phyloP scores from a whole-genome alignment of 2,888 invertebrate genomes.

The Drosophila rellima region DNA sequence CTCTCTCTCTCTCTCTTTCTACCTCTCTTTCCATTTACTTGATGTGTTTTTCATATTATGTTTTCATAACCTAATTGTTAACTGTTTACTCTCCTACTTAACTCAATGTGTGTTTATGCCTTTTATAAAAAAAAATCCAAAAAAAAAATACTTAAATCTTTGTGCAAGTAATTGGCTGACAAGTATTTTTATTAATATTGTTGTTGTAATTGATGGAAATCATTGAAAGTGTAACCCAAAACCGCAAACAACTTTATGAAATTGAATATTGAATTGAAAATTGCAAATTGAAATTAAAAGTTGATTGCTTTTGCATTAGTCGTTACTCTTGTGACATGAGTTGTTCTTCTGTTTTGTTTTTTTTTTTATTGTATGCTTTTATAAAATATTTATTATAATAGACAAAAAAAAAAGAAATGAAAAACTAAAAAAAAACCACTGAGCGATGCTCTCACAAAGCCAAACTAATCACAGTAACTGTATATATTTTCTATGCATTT shows the following conservation, averaged over 20 bases:
- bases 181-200: conserved; percentile 57
- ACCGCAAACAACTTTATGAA: conserved; percentile 54
- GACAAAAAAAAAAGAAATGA: conserved; percentile 33
- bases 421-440: conserved; percentile 42
- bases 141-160: conserved; percentile 20
- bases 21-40: conserved; percentile 34
- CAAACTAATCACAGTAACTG: conserved; percentile 78
- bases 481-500: conserved; percentile 81
- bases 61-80: conserved; percentile 56
- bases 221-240: conserved; percentile 40
- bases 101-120: conserved; percentile 63
- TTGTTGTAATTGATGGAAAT: conserved; percentile 73
- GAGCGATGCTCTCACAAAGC: conserved; percentile 70
- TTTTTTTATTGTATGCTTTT: conserved; percentile 73
- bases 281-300: conserved; percentile 57
- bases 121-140: conserved; percentile 26
- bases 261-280: conserved; percentile 30
- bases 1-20: conserved; percentile 33
- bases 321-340: conserved; percentile 73
- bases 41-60: conserved; percentile 46
- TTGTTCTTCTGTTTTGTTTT: conserved; percentile 56
- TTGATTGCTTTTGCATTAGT: conserved; percentile 82
- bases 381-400: conserved; percentile 46
- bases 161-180: conserved; percentile 54
- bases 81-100: conserved; percentile 58